Percentiles rank a stretch among this genome's conserved stretches.
These are phyloP conservation scores for Alloplasta piceator DNA, from an alignment of 2,888 invertebrate species.

Conservation along the genomic window DNA sequence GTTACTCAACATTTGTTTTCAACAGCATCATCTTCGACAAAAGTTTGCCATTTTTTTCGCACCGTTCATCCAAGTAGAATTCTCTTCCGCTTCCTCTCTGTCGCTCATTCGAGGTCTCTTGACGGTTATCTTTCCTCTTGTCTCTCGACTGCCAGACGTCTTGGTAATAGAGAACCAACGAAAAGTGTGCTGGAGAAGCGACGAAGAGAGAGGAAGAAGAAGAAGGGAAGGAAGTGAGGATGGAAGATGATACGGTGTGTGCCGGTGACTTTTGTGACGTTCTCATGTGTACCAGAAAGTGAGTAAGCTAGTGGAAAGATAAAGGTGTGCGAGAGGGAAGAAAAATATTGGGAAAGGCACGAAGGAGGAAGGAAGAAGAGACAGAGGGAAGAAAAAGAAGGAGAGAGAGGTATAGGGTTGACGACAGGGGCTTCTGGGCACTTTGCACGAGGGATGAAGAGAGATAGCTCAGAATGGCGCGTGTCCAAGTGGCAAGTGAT, in stretches of 20 bases:
- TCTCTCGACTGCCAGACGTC: conserved; percentile 50
- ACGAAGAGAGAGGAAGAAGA: not conserved
- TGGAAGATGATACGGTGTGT: conserved; percentile 27
- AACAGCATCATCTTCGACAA: not conserved
- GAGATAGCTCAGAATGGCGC: conserved; percentile 71
- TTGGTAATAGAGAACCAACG: conserved; percentile 51
- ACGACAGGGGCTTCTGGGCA: conserved; percentile 68
- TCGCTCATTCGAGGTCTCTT: conserved; percentile 27
- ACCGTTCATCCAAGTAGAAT: not conserved
- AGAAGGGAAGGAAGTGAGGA: conserved; percentile 26
- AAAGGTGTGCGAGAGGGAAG: conserved; percentile 5
- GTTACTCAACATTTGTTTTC: no score
- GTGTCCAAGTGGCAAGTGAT: conserved; percentile 81
- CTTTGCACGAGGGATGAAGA: conserved; percentile 7
- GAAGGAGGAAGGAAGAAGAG: conserved; percentile 10
- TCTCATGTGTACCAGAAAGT: conserved; percentile 33
- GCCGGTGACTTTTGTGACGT: conserved; percentile 51
- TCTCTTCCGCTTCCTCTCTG: conserved; percentile 40
- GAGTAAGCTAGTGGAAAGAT: conserved; percentile 33
- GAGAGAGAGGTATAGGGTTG: conserved; percentile 14
- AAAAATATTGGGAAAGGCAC: not conserved
- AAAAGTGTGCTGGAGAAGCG: conserved; percentile 39
- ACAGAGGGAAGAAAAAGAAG: not conserved
- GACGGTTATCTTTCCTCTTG: conserved; percentile 58
- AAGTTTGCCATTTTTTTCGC: conserved; percentile 10